Evolutionary conservation across 2,888 invertebrate genomes (phyloP).

Genomic region (Synergus gifuensis): DNA sequence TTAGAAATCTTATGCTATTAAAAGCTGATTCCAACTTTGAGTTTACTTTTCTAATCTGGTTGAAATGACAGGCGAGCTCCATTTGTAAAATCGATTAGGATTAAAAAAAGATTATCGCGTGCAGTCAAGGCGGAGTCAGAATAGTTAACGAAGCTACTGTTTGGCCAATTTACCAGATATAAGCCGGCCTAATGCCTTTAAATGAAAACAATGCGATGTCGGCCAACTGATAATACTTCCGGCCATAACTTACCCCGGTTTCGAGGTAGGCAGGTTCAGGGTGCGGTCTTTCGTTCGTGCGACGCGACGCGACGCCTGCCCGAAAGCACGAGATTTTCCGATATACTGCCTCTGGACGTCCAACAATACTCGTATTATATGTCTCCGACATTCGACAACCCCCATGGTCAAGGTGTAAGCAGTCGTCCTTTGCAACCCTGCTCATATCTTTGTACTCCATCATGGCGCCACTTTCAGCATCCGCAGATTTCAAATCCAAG

Average conservation of each 20-base stretch:
- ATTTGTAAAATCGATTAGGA: background rate
- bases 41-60: background rate
- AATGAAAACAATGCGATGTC: conserved; percentile 69
- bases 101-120: conserved; percentile 50
- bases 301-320: conserved; percentile 58
- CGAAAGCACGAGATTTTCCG: conserved; percentile 60
- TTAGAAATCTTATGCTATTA: too few relatives aligned
- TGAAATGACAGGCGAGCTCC: background rate
- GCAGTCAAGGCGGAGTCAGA: conserved; percentile 23
- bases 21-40: background rate
- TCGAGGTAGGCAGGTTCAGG: conserved; percentile 57
- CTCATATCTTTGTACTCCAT: conserved; percentile 47
- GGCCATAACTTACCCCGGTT: conserved; percentile 65
- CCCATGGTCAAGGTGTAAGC: conserved; percentile 31
- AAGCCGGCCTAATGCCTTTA: conserved; percentile 64
- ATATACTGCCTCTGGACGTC: conserved; percentile 52
- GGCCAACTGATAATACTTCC: conserved; percentile 69
- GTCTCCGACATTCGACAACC: conserved; percentile 19
- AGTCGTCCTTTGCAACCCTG: conserved; percentile 29
- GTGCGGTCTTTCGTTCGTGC: conserved; percentile 58
- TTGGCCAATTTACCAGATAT: conserved; percentile 56
- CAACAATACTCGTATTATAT: conserved; percentile 8
- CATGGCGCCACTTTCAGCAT: conserved; percentile 45
- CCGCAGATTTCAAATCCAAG: conserved; percentile 40
- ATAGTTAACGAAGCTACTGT: conserved; percentile 55